These are phyloP conservation scores for Apeltes quadracus DNA, from an alignment of 2,113 vertebrate species.

Conservation along the genomic window DNA sequence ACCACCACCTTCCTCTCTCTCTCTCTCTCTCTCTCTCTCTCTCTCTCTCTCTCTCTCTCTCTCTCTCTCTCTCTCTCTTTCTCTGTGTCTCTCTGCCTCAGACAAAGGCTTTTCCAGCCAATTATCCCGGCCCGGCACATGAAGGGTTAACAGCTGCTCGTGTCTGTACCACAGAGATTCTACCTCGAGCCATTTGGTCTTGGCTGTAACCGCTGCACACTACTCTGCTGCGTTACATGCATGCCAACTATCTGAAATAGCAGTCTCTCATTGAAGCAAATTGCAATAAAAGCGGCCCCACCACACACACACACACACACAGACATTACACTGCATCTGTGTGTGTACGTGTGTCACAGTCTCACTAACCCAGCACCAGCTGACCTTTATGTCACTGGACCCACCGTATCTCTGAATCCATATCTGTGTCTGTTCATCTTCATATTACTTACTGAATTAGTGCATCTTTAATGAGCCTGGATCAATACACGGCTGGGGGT, in stretches of 20 bases:
- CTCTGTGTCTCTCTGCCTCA: constrained; percentile 38
- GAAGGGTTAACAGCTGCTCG: constrained; percentile 74
- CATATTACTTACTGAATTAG: not conserved
- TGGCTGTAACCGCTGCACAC: constrained; percentile 63
- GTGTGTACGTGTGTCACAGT: constrained; percentile 15
- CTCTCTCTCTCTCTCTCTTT: constrained; percentile 10
- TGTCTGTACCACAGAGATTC: constrained; percentile 74
- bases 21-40: constrained; percentile 15
- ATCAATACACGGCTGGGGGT: not conserved
- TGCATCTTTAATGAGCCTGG: not conserved
- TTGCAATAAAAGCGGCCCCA: constrained; percentile 31
- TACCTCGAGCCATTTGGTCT: constrained; percentile 74
- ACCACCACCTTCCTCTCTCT: constrained; percentile 8
- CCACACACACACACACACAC: constrained; percentile 24
- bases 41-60: constrained; percentile 1
- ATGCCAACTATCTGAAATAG: constrained; percentile 58
- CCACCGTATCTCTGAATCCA: constrained; percentile 6
- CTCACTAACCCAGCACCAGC: constrained; percentile 21
- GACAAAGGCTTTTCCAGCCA: constrained; percentile 78
- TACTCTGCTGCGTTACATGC: constrained; percentile 55
- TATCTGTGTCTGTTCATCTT: not conserved
- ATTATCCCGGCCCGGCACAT: constrained; percentile 66
- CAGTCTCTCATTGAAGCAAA: constrained; percentile 54
- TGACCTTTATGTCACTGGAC: not conserved
- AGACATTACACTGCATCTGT: not conserved